Conservation (phyloP, 2,113 vertebrate species). For the Physeter macrocephalus region DNA sequence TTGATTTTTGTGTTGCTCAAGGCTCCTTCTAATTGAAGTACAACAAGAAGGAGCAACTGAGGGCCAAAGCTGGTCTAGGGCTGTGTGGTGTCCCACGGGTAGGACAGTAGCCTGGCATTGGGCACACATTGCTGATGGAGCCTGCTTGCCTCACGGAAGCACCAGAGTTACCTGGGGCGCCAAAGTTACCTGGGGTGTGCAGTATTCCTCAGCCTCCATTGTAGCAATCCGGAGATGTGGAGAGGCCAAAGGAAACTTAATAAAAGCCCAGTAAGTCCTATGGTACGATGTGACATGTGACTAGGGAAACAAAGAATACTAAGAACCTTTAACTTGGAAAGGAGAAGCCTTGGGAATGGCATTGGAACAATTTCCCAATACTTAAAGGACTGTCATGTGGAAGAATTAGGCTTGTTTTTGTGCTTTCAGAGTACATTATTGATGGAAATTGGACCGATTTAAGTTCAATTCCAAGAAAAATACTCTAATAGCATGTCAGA, state of each 20-base stretch:
- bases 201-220: neutral
- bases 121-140: neutral
- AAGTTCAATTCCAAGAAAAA: neutral
- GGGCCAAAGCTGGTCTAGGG: neutral
- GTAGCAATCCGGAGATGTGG: neutral
- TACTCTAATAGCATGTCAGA: neutral
- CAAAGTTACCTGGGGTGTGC: neutral
- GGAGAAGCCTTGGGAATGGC: neutral
- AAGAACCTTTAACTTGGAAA: neutral
- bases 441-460: neutral
- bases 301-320: neutral
- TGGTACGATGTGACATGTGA: accelerated
- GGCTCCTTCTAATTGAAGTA: neutral
- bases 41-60: neutral
- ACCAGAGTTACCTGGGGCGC: neutral
- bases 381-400: neutral
- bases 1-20: neutral
- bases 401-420: neutral
- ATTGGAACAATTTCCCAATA: neutral
- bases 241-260: neutral
- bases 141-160: neutral
- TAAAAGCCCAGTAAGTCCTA: neutral
- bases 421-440: neutral
- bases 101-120: neutral
- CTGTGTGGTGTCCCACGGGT: accelerated